Conservation (phyloP, 92 coral and sea anemone species). For the Palythoa caribaeorum region DNA sequence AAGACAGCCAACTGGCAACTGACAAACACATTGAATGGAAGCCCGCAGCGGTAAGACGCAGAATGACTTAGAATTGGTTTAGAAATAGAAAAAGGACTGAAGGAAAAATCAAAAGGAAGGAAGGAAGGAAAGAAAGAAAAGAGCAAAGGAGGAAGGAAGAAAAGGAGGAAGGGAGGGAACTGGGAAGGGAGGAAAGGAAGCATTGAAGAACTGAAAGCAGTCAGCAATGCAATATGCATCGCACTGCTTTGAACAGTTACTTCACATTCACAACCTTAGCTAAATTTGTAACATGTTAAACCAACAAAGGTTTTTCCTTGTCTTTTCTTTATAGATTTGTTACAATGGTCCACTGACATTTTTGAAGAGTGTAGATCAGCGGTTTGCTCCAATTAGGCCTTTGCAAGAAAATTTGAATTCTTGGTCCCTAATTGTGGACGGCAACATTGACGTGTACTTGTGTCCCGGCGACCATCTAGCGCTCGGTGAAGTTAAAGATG, state of each 20-base stretch:
- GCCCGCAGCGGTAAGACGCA: conserved; percentile 63
- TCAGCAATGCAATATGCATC: too few species aligned
- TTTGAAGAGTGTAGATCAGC: conserved; percentile 61
- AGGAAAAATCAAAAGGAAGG: background rate
- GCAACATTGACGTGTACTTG: conserved; percentile 60
- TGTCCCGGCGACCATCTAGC: conserved; percentile 72
- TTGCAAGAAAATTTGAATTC: conserved; percentile 57
- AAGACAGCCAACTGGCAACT: conserved; percentile 56
- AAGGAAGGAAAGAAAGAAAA: too few species aligned
- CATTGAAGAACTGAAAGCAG: too few species aligned
- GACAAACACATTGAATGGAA: conserved; percentile 60
- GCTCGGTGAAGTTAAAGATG: conserved; percentile 56
- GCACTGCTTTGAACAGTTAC: too few species aligned
- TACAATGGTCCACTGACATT: conserved; percentile 64
- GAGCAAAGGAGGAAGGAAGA: too few species aligned
- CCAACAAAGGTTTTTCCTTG: background rate
- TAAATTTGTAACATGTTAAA: too few species aligned
- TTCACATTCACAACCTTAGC: too few species aligned
- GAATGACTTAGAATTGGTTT: background rate
- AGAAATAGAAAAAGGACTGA: background rate
- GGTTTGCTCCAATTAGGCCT: conserved; percentile 51
- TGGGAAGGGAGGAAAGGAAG: too few species aligned
- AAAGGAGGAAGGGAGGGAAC: too few species aligned
- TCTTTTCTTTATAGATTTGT: conserved; percentile 30
- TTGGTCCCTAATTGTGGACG: conserved; percentile 61